Base-by-base conservation (phyloP, 2,113 vertebrate species). In the Dipodomys ordii region DNA sequence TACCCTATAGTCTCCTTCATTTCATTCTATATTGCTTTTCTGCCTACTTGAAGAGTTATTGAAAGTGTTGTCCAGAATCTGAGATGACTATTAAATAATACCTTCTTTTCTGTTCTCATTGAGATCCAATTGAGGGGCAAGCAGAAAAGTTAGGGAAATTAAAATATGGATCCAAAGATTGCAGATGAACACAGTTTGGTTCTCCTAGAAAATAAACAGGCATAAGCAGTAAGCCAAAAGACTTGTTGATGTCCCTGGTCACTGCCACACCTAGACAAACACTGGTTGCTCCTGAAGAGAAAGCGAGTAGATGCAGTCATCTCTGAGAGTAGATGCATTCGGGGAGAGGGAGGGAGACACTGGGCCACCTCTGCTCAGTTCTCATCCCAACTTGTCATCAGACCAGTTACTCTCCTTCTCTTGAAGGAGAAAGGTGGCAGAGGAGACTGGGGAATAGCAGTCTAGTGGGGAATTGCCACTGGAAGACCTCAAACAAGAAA, bases 51-150 rank as follows among this genome's bases (percentile, higher is more conserved):
- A 80, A 30, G 90, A 53, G 7, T 60, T 39, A 64, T 12, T n/a
- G 1, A 71, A 22, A 82, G 23, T 71, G 9, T 3, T n/a, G 19
- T 32, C 35, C 79, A 28, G 74, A 81, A 60, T 57, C 57, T 83
- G 83, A 67, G 32, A 39, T 9, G 35, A 62, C 16, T 22, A 15
- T 9, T 76, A 93, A 71, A 83, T 23, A 71, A 83, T 2, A 32
- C 19, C 10, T 44, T 32, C 3, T 83, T 92, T 88, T 10, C 10
- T 71, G 32, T 32, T 83, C 9, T 15, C 79, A 4, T 3, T 79
- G 72, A 74, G n/a, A 83, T 71, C 7, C 62, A 49, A 28, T 28
- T 91, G 25, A 93, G 39, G 73, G 30, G 85, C 67, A 81, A 92
- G 57, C 0, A 87, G 27, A 83, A 23, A 7, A n/a, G 3, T 65